These are phyloP conservation scores for Diarsia dahlii DNA, from an alignment of 2,888 invertebrate genomes.

Conservation along the genomic window DNA sequence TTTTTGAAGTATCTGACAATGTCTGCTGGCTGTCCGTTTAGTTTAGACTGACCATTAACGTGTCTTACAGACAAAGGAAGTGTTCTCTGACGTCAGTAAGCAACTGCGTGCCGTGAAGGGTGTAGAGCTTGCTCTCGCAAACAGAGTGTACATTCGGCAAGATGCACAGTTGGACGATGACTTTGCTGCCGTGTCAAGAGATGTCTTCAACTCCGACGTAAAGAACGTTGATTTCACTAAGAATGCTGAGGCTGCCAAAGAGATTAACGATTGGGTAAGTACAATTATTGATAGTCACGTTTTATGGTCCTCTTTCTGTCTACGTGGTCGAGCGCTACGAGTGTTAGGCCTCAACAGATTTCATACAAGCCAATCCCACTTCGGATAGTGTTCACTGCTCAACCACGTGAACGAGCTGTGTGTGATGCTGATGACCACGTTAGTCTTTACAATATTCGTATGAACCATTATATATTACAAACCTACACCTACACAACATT, in stretches of 20 bases:
- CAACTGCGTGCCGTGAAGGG: conserved; percentile 78
- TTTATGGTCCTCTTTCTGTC: background rate
- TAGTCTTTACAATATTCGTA: background rate
- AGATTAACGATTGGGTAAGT: conserved; percentile 94
- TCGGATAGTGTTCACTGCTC: background rate
- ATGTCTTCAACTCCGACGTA: conserved; percentile 92
- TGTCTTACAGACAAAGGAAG: conserved; percentile 76
- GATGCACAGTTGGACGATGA: conserved; percentile 86
- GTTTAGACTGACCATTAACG: background rate
- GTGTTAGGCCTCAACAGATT: background rate
- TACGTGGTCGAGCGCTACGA: background rate
- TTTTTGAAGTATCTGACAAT: background rate
- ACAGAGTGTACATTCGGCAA: conserved; percentile 92
- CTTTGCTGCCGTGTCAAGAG: conserved; percentile 89
- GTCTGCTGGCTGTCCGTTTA: background rate
- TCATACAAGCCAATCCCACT: background rate
- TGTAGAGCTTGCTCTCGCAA: conserved; percentile 92
- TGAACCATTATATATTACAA: background rate
- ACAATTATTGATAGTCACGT: background rate
- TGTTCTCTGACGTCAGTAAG: conserved; percentile 72
- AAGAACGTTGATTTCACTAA: conserved; percentile 91
- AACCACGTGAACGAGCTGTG: background rate
- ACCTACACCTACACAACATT: no score
- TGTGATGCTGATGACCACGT: background rate
- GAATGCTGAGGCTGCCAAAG: conserved; percentile 81